Conservation (phyloP, 53 echinoderm and acorn worm species). For the Luidia sarsii region DNA sequence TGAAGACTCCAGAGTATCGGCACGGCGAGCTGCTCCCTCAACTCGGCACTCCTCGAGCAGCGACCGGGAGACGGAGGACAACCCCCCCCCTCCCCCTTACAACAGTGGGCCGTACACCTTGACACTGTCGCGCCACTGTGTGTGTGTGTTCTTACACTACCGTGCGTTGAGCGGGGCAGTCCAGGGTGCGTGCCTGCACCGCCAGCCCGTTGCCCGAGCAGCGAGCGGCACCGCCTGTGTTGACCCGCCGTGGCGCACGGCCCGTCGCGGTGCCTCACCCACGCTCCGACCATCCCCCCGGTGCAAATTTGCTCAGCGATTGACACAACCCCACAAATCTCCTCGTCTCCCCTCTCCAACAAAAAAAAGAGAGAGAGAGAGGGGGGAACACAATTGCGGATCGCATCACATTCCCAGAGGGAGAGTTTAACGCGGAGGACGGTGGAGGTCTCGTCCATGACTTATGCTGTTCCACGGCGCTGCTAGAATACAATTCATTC, state of each 20-base stretch:
- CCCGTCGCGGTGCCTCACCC: conserved; percentile 2
- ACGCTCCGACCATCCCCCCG: conserved; percentile 3
- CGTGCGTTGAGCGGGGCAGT: not conserved
- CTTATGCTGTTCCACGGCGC: not conserved
- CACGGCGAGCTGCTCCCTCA: conserved; percentile 15
- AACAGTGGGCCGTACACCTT: conserved; percentile 4
- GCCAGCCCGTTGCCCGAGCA: conserved; percentile 48
- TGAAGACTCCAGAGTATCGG: conserved; percentile 31
- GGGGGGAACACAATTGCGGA: not conserved
- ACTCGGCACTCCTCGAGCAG: too few relatives aligned
- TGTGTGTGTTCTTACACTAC: not conserved
- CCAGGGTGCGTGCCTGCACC: conserved; percentile 7
- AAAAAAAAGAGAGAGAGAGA: too few relatives aligned
- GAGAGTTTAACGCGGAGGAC: not conserved
- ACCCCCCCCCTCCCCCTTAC: too few relatives aligned
- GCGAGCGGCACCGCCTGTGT: conserved; percentile 24
- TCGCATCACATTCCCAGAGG: not conserved
- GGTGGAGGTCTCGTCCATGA: too few relatives aligned
- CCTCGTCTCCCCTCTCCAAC: too few relatives aligned
- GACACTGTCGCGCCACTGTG: conserved; percentile 30
- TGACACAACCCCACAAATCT: conserved; percentile 37
- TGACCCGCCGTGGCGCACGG: conserved; percentile 35
- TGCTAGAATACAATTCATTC: too few relatives aligned
- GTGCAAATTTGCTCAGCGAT: conserved; percentile 41
- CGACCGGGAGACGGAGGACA: conserved; percentile 14